Percentiles rank a stretch among this genome's conserved stretches.
phyloP scores from a whole-genome alignment of 2,888 invertebrate species.

The Elgonia sp. region DNA sequence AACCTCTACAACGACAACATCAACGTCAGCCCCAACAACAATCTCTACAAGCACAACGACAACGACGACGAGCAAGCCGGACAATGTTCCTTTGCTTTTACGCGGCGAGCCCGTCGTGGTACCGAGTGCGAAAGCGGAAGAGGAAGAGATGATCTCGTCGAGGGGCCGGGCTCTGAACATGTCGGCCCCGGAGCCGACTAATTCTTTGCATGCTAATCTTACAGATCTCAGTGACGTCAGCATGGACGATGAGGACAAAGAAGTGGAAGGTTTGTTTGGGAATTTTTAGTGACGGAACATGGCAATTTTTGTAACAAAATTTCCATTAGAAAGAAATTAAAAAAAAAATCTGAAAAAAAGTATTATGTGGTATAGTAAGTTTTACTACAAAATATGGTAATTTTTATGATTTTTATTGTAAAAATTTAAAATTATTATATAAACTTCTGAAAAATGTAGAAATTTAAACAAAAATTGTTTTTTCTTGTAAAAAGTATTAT shows the following conservation, averaged over 20 bases:
- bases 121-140: conserved; percentile 40
- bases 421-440: no score
- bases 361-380: no score
- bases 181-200: conserved; percentile 84
- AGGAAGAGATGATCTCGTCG: conserved; percentile 74
- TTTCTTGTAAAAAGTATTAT: no score
- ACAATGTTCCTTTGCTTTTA: conserved; percentile 77
- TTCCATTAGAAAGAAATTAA: no score
- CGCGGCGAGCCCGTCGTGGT: conserved; percentile 73
- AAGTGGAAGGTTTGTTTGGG: conserved; percentile 83
- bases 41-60: conserved; percentile 77
- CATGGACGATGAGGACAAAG: conserved; percentile 90
- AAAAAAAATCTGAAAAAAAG: no score
- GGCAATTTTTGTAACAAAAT: no score
- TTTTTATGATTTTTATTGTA: no score
- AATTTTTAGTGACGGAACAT: neutral
- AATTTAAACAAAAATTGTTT: no score
- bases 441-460: no score
- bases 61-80: conserved; percentile 85
- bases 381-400: no score
- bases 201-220: conserved; percentile 85
- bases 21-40: conserved; percentile 86
- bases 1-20: conserved; percentile 87
- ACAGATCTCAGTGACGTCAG: conserved; percentile 93
- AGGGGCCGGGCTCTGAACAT: conserved; percentile 84